Percentiles rank a stretch among this genome's conserved stretches.
These are phyloP conservation scores for Menidia beryllina DNA, from an alignment of 2,113 vertebrate genomes.

Conservation along the genomic window DNA sequence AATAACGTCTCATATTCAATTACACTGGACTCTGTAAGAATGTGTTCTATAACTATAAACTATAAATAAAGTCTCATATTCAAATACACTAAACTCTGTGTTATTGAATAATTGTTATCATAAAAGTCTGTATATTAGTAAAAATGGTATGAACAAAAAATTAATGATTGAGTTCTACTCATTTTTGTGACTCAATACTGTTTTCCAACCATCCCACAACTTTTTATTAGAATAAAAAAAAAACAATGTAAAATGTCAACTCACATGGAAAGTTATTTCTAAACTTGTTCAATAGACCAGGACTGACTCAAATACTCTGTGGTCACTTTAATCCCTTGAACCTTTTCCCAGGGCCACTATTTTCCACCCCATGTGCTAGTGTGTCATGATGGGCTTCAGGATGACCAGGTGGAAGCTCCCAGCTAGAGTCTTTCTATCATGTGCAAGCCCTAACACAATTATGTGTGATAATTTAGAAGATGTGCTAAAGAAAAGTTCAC, in stretches of 20 bases:
- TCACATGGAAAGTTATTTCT: not conserved
- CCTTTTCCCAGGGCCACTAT: not conserved
- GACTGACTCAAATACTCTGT: constrained; percentile 19
- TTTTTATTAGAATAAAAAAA: not conserved
- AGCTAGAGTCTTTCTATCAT: constrained; percentile 45
- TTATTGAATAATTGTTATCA: no score
- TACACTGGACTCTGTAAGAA: no score
- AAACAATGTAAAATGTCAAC: not conserved
- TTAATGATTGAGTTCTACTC: no score
- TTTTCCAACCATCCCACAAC: not conserved
- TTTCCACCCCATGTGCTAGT: constrained; percentile 21
- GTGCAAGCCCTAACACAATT: not conserved
- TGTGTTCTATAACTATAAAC: no score
- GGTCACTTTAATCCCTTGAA: not conserved
- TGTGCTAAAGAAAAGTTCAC: not conserved
- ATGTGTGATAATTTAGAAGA: constrained; percentile 5
- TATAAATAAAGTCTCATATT: no score
- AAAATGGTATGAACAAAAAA: no score
- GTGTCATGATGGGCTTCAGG: constrained; percentile 26
- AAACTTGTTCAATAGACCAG: not conserved
- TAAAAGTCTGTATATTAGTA: no score
- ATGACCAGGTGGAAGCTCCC: constrained; percentile 32
- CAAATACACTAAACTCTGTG: no score
- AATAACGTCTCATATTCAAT: no score
- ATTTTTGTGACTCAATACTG: not conserved